Evolutionary conservation across 2,113 vertebrate species (phyloP), one percentile per base, ranked within the genome.

Genomic region (Asarcornis scutulata): DNA sequence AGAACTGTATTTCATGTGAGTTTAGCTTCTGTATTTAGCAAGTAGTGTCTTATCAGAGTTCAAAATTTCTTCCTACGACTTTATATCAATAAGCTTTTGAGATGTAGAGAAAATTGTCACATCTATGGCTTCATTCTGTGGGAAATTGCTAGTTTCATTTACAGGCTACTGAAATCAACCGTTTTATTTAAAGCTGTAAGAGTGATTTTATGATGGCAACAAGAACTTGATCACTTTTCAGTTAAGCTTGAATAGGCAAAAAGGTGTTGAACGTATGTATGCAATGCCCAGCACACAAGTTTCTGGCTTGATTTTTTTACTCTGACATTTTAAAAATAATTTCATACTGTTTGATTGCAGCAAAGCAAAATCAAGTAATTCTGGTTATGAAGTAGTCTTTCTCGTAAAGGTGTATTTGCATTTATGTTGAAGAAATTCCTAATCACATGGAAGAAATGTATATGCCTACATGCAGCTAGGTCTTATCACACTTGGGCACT

Each of bases 1-100:
- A 34, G 38, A 29, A 9, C 17, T 53, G 6, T 36, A 55, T 52
- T 89, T 72, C 75, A 3, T 81, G 38, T 20, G 50, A 77, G 77
- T 36, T 22, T 84, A 78, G 22, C 73, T 34, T 77, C 42, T 89
- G 34, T 66, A 9, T 87, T 93, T 81, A 76, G 59, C 40, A 83
- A 79, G 38, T 46, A 34, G 5, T 76, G 31, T 64, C n/a, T 16
- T 55, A 23, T 21, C 67, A 86, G 27, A 72, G 42, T 58, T 84
- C 42, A 23, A 71, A 20, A 9, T 77, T 27, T 23, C 3, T 71
- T 93, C 53, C 71, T 85, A 25, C 66, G 73, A 31, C 42, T 91
- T 95, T 86, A 73, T 94, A 95, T 95, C 79, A 88, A 22, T 66
- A 92, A 78, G 89, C 53, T 83, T 93, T 93, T 56, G 80, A 83